Percentiles rank a stretch among this genome's conserved stretches.
These are phyloP conservation scores for fruit fly (Drosophila melanogaster) DNA, from an alignment of 1,140 invertebrate species.

Conservation along the genomic window DNA sequence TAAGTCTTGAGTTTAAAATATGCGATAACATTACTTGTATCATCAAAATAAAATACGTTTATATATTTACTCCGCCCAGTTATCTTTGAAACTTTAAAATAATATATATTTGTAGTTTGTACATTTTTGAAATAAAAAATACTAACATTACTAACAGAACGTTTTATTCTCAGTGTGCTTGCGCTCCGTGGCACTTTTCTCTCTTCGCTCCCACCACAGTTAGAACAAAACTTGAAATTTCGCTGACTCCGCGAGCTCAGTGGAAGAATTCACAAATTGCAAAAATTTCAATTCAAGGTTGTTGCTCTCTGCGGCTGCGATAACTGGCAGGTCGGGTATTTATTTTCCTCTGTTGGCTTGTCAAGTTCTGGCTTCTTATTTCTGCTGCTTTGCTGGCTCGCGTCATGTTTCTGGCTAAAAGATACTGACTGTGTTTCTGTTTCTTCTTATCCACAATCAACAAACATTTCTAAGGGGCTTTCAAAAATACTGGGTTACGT, in stretches of 20 bases:
- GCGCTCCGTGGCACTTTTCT: conserved; percentile 9
- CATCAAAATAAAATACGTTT: too few species aligned
- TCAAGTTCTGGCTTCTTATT: conserved; percentile 17
- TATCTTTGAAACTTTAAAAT: background rate
- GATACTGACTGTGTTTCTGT: conserved; percentile 9
- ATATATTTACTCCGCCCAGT: too few species aligned
- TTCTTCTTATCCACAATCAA: conserved; percentile 11
- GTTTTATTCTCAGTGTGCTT: conserved; percentile 7
- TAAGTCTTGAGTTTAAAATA: too few species aligned
- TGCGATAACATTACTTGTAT: too few species aligned
- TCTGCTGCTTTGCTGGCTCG: conserved; percentile 18
- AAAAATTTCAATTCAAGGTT: conserved; percentile 80
- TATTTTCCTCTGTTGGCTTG: conserved; percentile 10
- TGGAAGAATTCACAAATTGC: conserved; percentile 76
- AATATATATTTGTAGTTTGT: too few species aligned
- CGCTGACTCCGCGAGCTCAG: conserved; percentile 38
- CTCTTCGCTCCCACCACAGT: conserved; percentile 48
- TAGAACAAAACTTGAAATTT: conserved; percentile 81
- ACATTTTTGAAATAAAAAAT: too few species aligned
- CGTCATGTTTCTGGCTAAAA: conserved; percentile 41
- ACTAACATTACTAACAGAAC: too few species aligned
- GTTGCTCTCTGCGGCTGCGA: conserved; percentile 60
- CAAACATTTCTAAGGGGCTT: conserved; percentile 7
- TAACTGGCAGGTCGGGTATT: conserved; percentile 35
- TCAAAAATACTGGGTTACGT: background rate